These are phyloP conservation scores for Pocillopora verrucosa DNA, from an alignment of 64 coral and sea anemone genomes.

Conservation along the genomic window DNA sequence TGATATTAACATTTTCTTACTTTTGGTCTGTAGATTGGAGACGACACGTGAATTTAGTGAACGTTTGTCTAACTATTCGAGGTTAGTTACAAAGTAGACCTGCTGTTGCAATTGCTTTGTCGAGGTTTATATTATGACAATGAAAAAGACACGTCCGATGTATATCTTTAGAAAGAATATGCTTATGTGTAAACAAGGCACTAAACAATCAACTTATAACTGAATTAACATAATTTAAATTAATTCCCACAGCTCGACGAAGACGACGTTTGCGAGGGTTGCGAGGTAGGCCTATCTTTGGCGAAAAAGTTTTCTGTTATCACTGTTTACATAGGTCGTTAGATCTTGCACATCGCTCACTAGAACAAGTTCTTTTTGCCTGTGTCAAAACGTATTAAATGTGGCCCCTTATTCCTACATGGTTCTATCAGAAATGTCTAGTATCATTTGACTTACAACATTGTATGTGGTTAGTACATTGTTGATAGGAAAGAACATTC, in stretches of 20 bases:
- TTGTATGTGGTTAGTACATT: no score
- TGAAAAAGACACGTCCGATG: no score
- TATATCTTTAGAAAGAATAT: no score
- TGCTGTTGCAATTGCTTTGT: not conserved
- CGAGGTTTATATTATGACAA: not conserved
- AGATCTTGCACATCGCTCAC: not conserved
- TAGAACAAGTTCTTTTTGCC: no score
- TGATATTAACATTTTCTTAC: not conserved
- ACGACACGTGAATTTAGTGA: constrained; percentile 3
- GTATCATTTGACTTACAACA: no score
- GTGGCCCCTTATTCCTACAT: no score
- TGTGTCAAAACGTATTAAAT: no score
- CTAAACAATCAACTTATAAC: not conserved
- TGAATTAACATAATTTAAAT: not conserved
- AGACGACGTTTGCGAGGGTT: not conserved
- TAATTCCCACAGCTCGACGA: not conserved
- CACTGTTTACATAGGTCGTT: not conserved
- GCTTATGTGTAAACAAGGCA: not conserved
- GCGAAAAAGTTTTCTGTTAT: no score
- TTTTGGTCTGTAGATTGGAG: constrained; percentile 6
- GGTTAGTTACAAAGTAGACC: not conserved
- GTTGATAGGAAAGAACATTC: no score
- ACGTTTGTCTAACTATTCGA: constrained; percentile 14
- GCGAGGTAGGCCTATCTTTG: not conserved
- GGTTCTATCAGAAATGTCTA: no score